Base-by-base conservation (phyloP, 2,888 invertebrate genomes). In the Calameuta idolon region DNA sequence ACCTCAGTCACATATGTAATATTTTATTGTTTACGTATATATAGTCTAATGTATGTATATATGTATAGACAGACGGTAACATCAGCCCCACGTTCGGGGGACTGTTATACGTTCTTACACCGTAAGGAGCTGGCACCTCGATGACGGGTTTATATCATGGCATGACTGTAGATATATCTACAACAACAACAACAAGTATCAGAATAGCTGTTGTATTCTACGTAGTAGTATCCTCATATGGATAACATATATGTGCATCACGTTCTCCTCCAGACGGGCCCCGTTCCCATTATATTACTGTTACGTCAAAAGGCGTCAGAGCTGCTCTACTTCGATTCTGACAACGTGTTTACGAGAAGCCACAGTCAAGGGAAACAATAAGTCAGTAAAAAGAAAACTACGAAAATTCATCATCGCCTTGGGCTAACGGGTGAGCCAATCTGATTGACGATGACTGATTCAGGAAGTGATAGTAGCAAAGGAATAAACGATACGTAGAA, bases 271-370 rank as follows among this genome's bases (percentile, higher is more conserved):
- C 81, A 76, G 31, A 69, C 80, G 73, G 69, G 55, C 23, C 55
- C 55, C 55, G 55, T 23, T 23, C 55, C 55, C 55, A 55, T 37
- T 74, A 74, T 40, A 80, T 80, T 82, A 79, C 78, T 82, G 76
- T 84, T 84, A 82, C 82, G 83, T 81, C 80, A 79, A 78, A 75
- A 78, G 83, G 84, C 83, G 82, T 84, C 82, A 84, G 73, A 55
- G 55, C 55, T 55, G 55, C 55, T 55, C 55, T 55, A 55, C 55
- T 55, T 9, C 9, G 55, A 55, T 23, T 55, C 55, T 23, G 15
- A 55, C 23, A 2, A 15, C 55, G 23, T 55, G 55, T 55, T 55
- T 55, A 55, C 55, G 55, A 23, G 23, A 23, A 55, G 23, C 55
- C 9, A 55, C 55, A 55, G 55, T 23, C 55, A 55, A 55, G 55